Base-by-base conservation (phyloP, 2,113 vertebrate species). In the Megalops atlanticus region DNA sequence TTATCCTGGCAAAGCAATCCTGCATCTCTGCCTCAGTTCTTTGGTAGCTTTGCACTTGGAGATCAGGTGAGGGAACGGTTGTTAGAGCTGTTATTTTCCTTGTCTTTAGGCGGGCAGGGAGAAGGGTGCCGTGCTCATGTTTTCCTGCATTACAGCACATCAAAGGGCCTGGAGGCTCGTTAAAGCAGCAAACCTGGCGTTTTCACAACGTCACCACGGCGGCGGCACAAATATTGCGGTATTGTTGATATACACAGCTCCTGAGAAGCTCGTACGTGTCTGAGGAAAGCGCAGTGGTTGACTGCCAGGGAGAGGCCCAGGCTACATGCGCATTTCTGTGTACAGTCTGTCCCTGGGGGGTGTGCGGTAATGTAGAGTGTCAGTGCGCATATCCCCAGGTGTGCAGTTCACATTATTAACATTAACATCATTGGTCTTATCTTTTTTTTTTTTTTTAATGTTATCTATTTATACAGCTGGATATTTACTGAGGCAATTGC, bases 61-160 rank as follows among this genome's bases (percentile, higher is more conserved):
- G 78, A 81, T 84, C 76, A 79, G 24, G 77, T 77, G n/a, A 80
- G 76, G 74, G 70, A 82, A 75, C 71, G 47, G 43, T 11, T 64
- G 8, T 70, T 73, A 24, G 5, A 11, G 24, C 21, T 1, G 15
- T 82, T 24, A 7, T n/a, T 39, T 77, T 54, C 21, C 54, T 52
- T 31, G 74, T 40, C 49, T 39, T 6, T 36, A 49, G 40, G 31
- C 14, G 31, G 7, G 14, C 27, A 74, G 31, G 47, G 15, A 18
- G 73, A 40, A 10, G 58, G 54, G 80, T 24, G 58, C 18, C 47
- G 58, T 45, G 18, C 75, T 74, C 45, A 80, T 82, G 80, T 49
- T 76, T 81, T 45, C 36, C 18, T 36, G 78, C 0, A 52, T 47
- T 58, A 64, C 58, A 27, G 58, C 31, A 78, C 83, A 84, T 84